Evolutionary conservation across 2,888 invertebrate genomes (phyloP), one percentile per base, ranked within the genome.

Genomic region (Andrena marginata): DNA sequence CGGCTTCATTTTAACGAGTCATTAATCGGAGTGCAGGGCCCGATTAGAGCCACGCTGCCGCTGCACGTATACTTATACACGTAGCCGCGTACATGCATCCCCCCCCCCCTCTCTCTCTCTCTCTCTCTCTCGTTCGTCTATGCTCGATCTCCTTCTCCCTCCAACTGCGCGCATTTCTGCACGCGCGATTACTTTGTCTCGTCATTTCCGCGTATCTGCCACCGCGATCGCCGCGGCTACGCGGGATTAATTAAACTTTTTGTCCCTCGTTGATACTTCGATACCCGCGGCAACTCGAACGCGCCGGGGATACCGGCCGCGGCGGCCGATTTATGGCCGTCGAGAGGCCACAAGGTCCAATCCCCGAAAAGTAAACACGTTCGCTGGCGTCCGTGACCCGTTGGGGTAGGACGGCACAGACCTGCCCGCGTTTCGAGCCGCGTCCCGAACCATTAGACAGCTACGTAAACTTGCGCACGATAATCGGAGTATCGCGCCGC

Each of bases 1-100:
- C 81, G 85, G 85, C 86, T 89, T 80, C 86, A 80, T 84, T 86
- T 84, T 77, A 88, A 85, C 80, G 80, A 75, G 78, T 80, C 81
- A 83, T 83, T 85, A 84, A 88, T 88, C 83, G 78, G 64, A 86
- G 80, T 80, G 83, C 84, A 78, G 78, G 56, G 76, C 82, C 77
- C 79, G 82, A 84, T 84, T 77, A 73, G 54, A 78, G 72, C 71
- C 72, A 49, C 26, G 77, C 77, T 49, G 69, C 60, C 69, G 62
- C 76, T 64, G 62, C 51, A 51, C 35, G 62, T 71, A 42, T 59
- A 76, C 80, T 42, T 42, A 56, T 42, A 35, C 35, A 62, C 20
- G 51, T 20, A 8, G 62, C 20, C 42, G 13, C 42, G 42, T 33
- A 31, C n/a, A 6, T 1, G 42, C 2, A 3, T 29, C 62, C 10